Percentiles rank a stretch among this genome's conserved stretches.
Conservation (phyloP, 2,888 invertebrate genomes). For the Protophormia terraenovae region DNA sequence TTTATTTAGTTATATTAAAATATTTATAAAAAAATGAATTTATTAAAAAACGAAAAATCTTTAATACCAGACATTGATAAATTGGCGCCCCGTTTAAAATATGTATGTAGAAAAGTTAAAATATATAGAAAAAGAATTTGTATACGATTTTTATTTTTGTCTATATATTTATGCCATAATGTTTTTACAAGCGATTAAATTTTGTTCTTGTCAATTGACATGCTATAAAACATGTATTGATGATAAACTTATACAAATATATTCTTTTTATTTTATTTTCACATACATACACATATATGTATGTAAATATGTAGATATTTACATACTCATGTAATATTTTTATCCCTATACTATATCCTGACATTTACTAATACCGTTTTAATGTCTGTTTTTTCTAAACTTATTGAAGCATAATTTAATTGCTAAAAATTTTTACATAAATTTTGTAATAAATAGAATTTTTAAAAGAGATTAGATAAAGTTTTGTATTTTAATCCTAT, state of each 20-base stretch:
- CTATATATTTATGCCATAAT: conserved; percentile 44
- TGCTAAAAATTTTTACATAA: neutral
- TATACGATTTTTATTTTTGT: conserved; percentile 25
- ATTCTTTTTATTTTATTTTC: neutral
- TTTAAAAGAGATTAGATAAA: neutral
- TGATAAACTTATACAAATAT: neutral
- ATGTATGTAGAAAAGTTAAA: conserved; percentile 2
- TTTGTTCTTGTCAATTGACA: conserved; percentile 48
- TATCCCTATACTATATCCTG: neutral
- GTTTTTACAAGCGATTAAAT: conserved; percentile 61
- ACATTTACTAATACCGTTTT: neutral
- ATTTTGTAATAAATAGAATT: neutral
- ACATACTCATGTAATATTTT: neutral
- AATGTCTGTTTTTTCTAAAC: neutral
- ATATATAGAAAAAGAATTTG: conserved; percentile 5
- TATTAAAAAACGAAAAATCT: conserved; percentile 6
- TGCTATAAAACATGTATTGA: conserved; percentile 41
- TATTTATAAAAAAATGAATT: neutral
- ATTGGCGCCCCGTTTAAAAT: conserved; percentile 45
- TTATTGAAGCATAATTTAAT: conserved; percentile 22
- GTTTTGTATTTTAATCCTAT: neutral
- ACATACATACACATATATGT: neutral
- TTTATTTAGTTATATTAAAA: neutral
- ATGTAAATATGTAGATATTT: neutral
- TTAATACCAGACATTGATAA: conserved; percentile 45